phyloP scores from a whole-genome alignment of 2,888 invertebrate species.

The Nephrocerus scutellatus region DNA sequence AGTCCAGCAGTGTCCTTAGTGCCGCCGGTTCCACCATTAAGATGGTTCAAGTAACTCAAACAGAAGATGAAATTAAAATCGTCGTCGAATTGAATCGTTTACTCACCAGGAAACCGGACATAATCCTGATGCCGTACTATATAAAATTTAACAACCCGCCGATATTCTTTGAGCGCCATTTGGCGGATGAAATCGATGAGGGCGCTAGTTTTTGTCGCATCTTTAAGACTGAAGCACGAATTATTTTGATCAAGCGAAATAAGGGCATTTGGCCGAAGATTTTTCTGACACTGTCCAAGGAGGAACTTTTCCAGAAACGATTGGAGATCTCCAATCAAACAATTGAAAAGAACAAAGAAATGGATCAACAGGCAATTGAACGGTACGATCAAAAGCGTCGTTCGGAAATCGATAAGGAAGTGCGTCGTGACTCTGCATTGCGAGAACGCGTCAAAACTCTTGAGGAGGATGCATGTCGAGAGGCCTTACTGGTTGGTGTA shows the following conservation, averaged over 20 bases:
- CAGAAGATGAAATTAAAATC: conserved; percentile 44
- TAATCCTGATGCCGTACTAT: conserved; percentile 40
- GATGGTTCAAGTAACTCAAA: conserved; percentile 45
- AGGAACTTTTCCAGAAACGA: conserved; percentile 36
- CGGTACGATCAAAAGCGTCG: conserved; percentile 39
- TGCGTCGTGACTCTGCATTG: conserved; percentile 38
- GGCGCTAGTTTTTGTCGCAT: conserved; percentile 41
- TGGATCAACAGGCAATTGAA: conserved; percentile 37
- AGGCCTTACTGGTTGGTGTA: conserved; percentile 36
- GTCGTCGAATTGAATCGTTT: conserved; percentile 41
- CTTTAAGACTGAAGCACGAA: conserved; percentile 42
- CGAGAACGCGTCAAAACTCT: conserved; percentile 39
- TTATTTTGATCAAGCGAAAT: conserved; percentile 38
- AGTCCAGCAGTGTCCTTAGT: too few relatives aligned
- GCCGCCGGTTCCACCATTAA: too few relatives aligned
- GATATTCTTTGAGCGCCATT: conserved; percentile 44
- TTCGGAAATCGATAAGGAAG: conserved; percentile 38
- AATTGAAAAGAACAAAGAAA: conserved; percentile 39
- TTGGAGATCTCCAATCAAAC: conserved; percentile 40
- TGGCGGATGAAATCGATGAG: conserved; percentile 42
- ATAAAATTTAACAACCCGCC: conserved; percentile 46
- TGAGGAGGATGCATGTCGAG: conserved; percentile 33
- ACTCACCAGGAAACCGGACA: conserved; percentile 40
- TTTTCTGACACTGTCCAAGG: conserved; percentile 38
- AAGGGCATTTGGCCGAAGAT: conserved; percentile 42